Conservation (phyloP, 2,113 vertebrate genomes). For the Stegastes partitus region DNA sequence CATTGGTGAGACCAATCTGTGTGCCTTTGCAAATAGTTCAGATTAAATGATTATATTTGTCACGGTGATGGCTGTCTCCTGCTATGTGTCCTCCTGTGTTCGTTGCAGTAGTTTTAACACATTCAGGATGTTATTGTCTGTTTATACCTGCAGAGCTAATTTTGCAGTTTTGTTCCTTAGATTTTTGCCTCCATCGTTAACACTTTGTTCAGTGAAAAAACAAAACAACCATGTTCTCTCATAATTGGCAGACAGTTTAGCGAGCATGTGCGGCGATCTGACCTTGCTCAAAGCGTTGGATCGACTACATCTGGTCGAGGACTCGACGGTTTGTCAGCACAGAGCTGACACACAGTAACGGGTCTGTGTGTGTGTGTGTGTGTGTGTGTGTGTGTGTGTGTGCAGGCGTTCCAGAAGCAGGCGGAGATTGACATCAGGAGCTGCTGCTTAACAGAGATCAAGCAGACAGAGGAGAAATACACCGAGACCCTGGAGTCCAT, state of each 20-base stretch:
- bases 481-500: conserved; percentile 97
- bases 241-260: background rate
- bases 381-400: conserved; percentile 34
- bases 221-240: background rate
- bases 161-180: too few species aligned
- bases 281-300: conserved; percentile 15
- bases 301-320: conserved; percentile 32
- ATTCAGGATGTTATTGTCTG: too few species aligned
- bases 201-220: too few species aligned
- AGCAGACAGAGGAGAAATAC: conserved; percentile 98
- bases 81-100: too few species aligned
- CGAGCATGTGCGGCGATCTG: conserved; percentile 8
- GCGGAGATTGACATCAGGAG: conserved; percentile 94
- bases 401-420: conserved; percentile 88
- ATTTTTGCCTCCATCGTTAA: too few species aligned
- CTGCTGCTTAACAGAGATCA: conserved; percentile 96
- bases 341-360: conserved; percentile 27
- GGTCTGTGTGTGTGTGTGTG: conserved; percentile 29
- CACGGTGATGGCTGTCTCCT: too few species aligned
- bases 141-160: too few species aligned
- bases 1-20: too few species aligned
- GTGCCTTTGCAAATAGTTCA: too few species aligned
- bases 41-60: too few species aligned
- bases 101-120: too few species aligned
- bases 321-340: conserved; percentile 46